Percentiles rank a stretch among this genome's conserved stretches.
phyloP scores from a whole-genome alignment of 2,888 invertebrate species.

The Baronia brevicornis region DNA sequence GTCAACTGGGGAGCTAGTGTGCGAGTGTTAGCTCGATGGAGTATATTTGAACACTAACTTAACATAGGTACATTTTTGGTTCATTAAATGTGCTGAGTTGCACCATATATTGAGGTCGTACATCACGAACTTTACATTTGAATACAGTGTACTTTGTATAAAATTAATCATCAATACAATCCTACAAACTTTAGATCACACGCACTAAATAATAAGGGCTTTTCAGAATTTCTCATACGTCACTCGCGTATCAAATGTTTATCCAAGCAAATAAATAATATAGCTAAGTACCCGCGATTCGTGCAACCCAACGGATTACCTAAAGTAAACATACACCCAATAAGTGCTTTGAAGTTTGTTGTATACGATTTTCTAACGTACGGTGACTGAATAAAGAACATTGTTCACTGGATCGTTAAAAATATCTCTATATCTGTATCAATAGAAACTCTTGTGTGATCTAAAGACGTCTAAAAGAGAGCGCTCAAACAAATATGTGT shows the following conservation, averaged over 20 bases:
- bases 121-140: too few relatives aligned
- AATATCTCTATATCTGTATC: slow-evolving; percentile 30
- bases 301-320: slow-evolving; percentile 30
- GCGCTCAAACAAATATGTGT: slow-evolving; percentile 44
- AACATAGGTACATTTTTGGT: too few relatives aligned
- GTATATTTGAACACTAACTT: too few relatives aligned
- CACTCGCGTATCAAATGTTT: slow-evolving; percentile 29
- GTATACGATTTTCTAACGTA: slow-evolving; percentile 12
- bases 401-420: slow-evolving; percentile 1
- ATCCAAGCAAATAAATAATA: slow-evolving; percentile 32
- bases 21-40: too few relatives aligned
- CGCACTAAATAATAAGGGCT: slow-evolving; percentile 6
- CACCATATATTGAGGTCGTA: too few relatives aligned
- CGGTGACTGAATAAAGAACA: slow-evolving; percentile 1
- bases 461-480: slow-evolving; percentile 58
- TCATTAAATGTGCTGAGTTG: too few relatives aligned
- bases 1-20: too few relatives aligned
- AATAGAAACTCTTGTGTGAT: slow-evolving; percentile 57
- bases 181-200: slow-evolving; percentile 2
- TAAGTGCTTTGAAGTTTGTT: slow-evolving; percentile 17
- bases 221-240: slow-evolving; percentile 11
- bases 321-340: slow-evolving; percentile 30
- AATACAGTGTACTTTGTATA: too few relatives aligned
- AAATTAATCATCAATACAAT: background rate
- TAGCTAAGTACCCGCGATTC: slow-evolving; percentile 28